A percentile compares a stretch with the other conserved stretches of the same genome.
phyloP scores from a whole-genome alignment of 1,140 invertebrate species.

The Periplaneta americana region DNA sequence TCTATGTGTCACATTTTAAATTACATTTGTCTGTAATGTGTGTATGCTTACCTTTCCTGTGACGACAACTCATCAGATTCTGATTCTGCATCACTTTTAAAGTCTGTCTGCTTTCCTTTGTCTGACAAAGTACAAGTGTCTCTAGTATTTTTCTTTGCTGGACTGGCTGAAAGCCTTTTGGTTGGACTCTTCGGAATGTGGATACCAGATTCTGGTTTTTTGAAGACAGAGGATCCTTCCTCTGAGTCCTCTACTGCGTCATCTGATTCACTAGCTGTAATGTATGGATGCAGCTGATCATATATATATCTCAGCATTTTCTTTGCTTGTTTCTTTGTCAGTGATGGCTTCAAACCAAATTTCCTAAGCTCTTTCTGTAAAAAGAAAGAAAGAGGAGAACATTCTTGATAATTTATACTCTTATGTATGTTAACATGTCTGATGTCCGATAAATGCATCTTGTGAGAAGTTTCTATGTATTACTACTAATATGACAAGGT shows the following conservation, averaged over 20 bases:
- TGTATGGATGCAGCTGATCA: conserved; percentile 36
- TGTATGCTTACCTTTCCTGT: not conserved
- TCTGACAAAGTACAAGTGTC: not conserved
- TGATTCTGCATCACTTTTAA: not conserved
- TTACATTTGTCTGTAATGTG: no score
- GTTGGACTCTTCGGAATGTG: not conserved
- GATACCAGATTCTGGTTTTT: not conserved
- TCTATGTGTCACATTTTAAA: no score
- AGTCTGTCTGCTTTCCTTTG: not conserved
- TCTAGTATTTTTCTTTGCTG: not conserved
- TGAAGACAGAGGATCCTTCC: not conserved
- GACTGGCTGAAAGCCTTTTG: not conserved
- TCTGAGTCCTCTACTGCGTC: not conserved
- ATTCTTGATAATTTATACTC: no score
- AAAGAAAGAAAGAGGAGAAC: no score
- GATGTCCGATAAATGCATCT: no score
- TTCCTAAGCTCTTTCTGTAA: conserved; percentile 39
- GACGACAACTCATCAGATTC: not conserved
- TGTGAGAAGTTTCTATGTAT: no score
- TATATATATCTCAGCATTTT: conserved; percentile 42
- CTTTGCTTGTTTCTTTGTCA: conserved; percentile 37
- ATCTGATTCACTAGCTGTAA: not conserved
- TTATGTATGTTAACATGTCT: no score
- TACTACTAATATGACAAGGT: no score
- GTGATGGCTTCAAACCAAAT: conserved; percentile 38